Evolutionary conservation across 2,113 vertebrate species (phyloP), one percentile per base, ranked within the genome.

Genomic region (Pleuronectes platessa): DNA sequence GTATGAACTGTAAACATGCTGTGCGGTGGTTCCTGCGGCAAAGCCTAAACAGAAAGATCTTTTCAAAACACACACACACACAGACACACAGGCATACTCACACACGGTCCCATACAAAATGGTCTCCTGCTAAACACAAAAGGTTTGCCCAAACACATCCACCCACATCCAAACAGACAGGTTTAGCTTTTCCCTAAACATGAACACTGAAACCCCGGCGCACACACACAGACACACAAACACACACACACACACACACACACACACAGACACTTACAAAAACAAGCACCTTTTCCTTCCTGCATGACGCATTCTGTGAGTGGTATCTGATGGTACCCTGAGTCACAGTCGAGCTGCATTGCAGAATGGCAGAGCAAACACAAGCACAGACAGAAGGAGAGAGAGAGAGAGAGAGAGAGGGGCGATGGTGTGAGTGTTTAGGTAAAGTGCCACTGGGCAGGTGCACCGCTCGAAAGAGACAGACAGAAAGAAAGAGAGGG

Each of bases 321-420:
- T 40, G 84, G 78, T 93, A 92, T 90, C 90, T 93, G 87, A 92
- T 84, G 86, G 85, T 78, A 86, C 64, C 74, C 85, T 88, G 86
- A 85, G 90, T 93, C 88, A 92, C 90, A 89, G 85, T 73, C 56
- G 72, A 91, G 81, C 88, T 88, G 83, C 80, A 77, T 9, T 86
- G 85, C 78, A 92, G 89, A 92, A 90, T 81, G 78, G 82, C 71
- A 83, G 68, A 68, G 74, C 74, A 86, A 81, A 89, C 71, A 84
- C 65, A 70, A 63, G 45, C n/a, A 35, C 26, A 20, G 17, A 10
- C 26, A 18, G 59, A 35, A 12, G 3, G 62, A 20, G 62, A 14
- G 53, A 58, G 49, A 23, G 17, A 45, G 35, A 26, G 20, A 67
- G 31, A 31, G 31, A 31, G 31, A 31, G 31, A 31, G 31, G 37